Percentiles rank a stretch among this genome's conserved stretches.
These are phyloP conservation scores for Poecilobothrus nobilitatus DNA, from an alignment of 2,888 invertebrate genomes.

Conservation along the genomic window DNA sequence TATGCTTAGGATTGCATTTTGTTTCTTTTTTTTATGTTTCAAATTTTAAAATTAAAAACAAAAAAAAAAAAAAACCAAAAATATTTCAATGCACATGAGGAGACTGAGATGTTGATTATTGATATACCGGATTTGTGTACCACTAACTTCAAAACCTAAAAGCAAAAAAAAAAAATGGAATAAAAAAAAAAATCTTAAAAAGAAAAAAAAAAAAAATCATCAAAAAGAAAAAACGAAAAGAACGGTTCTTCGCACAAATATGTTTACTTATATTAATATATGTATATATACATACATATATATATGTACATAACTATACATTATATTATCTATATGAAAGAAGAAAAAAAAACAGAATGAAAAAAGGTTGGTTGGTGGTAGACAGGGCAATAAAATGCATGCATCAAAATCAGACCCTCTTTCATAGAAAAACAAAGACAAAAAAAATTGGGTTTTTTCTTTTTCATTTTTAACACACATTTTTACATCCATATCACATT, in stretches of 20 bases:
- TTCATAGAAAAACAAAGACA: not conserved
- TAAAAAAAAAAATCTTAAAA: not conserved
- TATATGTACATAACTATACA: too few relatives aligned
- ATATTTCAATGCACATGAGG: not conserved
- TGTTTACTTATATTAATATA: not conserved
- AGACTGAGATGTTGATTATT: not conserved
- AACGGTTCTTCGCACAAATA: not conserved
- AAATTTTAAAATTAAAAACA: too few relatives aligned
- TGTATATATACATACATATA: not conserved
- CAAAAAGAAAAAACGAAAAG: not conserved
- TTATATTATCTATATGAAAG: too few relatives aligned
- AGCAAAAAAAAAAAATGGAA: not conserved
- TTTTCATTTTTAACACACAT: too few relatives aligned
- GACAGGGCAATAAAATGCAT: constrained; percentile 4
- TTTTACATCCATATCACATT: too few relatives aligned
- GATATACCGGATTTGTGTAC: constrained; percentile 5
- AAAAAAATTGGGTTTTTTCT: not conserved
- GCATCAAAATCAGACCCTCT: constrained; percentile 4
- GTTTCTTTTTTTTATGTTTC: not conserved
- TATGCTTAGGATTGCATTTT: constrained; percentile 1
- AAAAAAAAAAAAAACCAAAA: not conserved
- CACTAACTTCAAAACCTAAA: constrained; percentile 3
- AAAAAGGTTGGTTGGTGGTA: constrained; percentile 3
- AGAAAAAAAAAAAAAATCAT: not conserved
- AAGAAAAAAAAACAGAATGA: not conserved